Base-by-base conservation (phyloP, 2,113 vertebrate species). In the Natator depressus region DNA sequence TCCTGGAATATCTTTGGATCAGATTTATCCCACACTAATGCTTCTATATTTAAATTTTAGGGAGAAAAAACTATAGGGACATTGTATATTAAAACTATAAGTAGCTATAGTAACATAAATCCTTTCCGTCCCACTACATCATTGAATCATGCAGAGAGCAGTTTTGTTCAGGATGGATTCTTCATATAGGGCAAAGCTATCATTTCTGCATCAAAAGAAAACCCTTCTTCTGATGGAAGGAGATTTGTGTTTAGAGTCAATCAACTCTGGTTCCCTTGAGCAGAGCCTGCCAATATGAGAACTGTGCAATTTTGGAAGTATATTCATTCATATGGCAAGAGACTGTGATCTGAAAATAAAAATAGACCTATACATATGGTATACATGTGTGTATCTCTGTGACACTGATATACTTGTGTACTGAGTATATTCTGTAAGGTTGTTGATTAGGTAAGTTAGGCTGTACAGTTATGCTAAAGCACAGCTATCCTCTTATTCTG, bases 281-380 rank as follows among this genome's bases (percentile, higher is more conserved):
- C 62, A 57, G 90, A 47, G 92, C 90, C 62, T 92, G 79, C 65
- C 87, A 82, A 72, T 86, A 84, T 86, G 90, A 50, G 49, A 96
- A 89, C 92, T 91, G 46, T 81, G 65, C 82, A 93, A 54, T 94
- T 94, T 95, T 85, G 49, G 83, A 90, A 4, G 93, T 89, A 72
- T 91, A 83, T 89, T 94, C 81, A 86, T 94, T 86, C 81, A 86
- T 94, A 86, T 84, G 35, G 83, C 90, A 91, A 93, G 35, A 87
- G 87, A 35, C 85, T 92, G 82, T 93, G 93, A 96, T 88, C 82
- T 95, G 82, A 92, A 86, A 88, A 82, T 90, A 0, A 2, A 69
- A 89, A 25, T 17, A 46, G 38, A 47, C 24, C 27, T 47, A 6
- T 80, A 12, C 89, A 86, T 91, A 29, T 95, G 96, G 83, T 29